Base-by-base conservation (phyloP, 2,888 invertebrate genomes). In the Drosophila monieri region DNA sequence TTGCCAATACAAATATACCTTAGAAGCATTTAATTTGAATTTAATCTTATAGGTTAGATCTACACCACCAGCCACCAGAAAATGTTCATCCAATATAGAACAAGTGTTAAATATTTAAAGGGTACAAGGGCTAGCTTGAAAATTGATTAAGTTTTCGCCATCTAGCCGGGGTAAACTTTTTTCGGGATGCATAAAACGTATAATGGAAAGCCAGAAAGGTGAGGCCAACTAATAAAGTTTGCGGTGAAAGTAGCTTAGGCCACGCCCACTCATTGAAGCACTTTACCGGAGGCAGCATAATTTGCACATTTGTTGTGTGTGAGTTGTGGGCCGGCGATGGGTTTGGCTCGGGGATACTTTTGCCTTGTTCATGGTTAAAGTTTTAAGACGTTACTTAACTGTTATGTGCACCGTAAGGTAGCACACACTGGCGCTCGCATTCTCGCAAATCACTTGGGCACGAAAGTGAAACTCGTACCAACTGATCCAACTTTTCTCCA, bases 371-470 rank as follows among this genome's bases (percentile, higher is more conserved):
- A 70, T 51, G 47, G 70, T 47, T 47, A 76, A 84, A 84, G 76
- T 86, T 84, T 84, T 77, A 77, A 84, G 77, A 80, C 85, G 86
- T 84, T 84, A 84, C 86, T 84, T 84, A 84, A 86, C 80, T 80
- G 86, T 86, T 84, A 84, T 86, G 74, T 85, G 83, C 88, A 85
- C 88, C 81, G 77, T 77, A 86, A 86, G 86, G 80, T 70, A 73
- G 37, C 46, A 25, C 64, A 66, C 48, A 62, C 41, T 66, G 62
- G 37, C 35, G 9, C 41, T 41, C 35, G 51, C 46, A 55, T 59
- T 44, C 73, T 72, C 70, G 64, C 78, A 88, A 88, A 77, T 86
- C 88, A 88, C 83, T 84, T 84, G 83, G 84, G 83, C 86, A 67
- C 80, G 86, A 84, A 84, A 84, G 88, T 88, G 87, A 86, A 84